Conservation (phyloP, 53 echinoderm and acorn worm species). For the Mesocentrotus franciscanus region DNA sequence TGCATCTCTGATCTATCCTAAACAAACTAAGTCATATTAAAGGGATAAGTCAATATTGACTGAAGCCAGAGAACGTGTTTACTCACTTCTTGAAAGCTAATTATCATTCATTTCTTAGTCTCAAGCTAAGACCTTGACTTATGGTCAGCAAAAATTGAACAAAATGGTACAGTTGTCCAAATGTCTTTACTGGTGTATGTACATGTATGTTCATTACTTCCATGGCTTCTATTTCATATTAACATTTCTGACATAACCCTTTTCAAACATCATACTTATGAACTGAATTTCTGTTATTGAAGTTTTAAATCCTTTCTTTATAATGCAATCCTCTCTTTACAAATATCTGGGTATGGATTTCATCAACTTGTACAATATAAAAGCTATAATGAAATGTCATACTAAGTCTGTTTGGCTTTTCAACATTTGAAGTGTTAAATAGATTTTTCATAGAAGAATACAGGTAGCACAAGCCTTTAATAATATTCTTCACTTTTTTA, state of each 20-base stretch:
- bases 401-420: no score
- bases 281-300: no score
- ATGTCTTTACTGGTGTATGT: no score
- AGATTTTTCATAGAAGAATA: neutral
- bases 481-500: neutral
- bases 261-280: no score
- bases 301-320: no score
- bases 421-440: no score
- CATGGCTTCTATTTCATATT: no score
- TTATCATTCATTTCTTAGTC: conserved; percentile 22
- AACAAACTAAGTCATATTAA: conserved; percentile 34
- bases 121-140: neutral
- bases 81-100: conserved; percentile 36
- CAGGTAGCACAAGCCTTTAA: neutral
- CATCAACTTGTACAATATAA: neutral
- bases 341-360: neutral
- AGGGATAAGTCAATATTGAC: conserved; percentile 61
- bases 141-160: neutral
- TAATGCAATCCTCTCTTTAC: no score
- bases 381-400: no score
- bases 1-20: neutral
- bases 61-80: conserved; percentile 17
- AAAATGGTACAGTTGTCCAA: no score
- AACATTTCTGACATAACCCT: no score
- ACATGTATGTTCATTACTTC: no score